phyloP scores from a whole-genome alignment of 2,888 invertebrate species.

The Zhuqinia jingwanae region DNA sequence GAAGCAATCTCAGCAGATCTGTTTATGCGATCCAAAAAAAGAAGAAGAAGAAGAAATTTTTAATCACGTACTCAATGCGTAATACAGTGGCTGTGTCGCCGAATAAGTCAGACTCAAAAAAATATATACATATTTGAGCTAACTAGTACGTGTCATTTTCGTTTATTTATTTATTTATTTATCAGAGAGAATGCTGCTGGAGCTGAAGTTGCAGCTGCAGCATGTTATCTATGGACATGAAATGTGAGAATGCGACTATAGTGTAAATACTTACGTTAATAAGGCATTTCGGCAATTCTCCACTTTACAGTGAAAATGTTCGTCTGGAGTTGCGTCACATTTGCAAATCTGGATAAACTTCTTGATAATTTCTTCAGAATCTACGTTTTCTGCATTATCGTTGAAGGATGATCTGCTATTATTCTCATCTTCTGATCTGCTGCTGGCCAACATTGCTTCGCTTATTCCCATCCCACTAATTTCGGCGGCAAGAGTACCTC shows the following conservation, averaged over 20 bases:
- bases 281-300: constrained; percentile 88
- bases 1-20: constrained; percentile 86
- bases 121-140: too few relatives aligned
- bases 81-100: too few relatives aligned
- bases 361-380: constrained; percentile 77
- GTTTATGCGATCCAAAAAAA: constrained; percentile 78
- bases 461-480: constrained; percentile 71
- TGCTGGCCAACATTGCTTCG: constrained; percentile 68
- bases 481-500: constrained; percentile 79
- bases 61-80: too few relatives aligned
- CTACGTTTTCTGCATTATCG: constrained; percentile 53
- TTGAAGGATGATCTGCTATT: constrained; percentile 76
- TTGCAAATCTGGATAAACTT: constrained; percentile 78
- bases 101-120: too few relatives aligned
- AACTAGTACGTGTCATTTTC: too few relatives aligned
- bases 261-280: constrained; percentile 83
- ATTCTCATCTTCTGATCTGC: constrained; percentile 78
- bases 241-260: too few relatives aligned
- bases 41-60: constrained; percentile 69
- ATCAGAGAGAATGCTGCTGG: too few relatives aligned
- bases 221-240: background rate
- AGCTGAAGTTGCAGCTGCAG: too few relatives aligned
- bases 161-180: too few relatives aligned
- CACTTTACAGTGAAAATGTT: constrained; percentile 93
- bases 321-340: constrained; percentile 82